Evolutionary conservation across 2,797 vertebrate species (phyloP).

Genomic region (Pogoniulus pusillus): DNA sequence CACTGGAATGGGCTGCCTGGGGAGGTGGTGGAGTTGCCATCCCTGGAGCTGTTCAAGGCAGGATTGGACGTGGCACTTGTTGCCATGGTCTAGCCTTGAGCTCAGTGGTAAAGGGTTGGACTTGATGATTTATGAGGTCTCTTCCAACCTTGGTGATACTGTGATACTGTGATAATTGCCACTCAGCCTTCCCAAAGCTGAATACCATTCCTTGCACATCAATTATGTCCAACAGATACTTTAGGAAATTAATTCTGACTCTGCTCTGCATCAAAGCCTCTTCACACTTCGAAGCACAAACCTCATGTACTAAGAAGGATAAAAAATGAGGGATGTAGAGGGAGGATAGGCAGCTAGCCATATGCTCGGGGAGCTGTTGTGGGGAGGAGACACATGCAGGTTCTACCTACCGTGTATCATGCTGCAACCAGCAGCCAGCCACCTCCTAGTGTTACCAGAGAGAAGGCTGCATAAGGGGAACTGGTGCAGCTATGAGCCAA

Average conservation of each 20-base stretch:
- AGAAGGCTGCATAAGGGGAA: neutral
- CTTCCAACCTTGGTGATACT: too few species aligned
- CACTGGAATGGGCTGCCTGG: too few species aligned
- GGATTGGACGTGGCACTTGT: too few species aligned
- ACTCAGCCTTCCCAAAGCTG: neutral
- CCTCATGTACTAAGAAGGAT: neutral
- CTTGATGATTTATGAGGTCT: too few species aligned
- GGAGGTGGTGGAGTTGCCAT: too few species aligned
- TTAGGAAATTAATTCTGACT: neutral
- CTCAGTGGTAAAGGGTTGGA: too few species aligned
- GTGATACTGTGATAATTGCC: too few species aligned
- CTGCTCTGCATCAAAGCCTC: neutral
- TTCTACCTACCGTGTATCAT: neutral
- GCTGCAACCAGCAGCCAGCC: neutral
- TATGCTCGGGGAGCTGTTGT: rapidly evolving
- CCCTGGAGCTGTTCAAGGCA: too few species aligned
- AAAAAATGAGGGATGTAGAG: neutral
- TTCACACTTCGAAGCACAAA: neutral
- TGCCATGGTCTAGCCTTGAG: too few species aligned
- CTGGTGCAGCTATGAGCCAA: neutral
- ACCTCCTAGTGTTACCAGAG: neutral
- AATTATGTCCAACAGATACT: neutral
- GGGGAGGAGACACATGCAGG: neutral
- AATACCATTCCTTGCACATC: neutral
- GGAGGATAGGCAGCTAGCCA: neutral